A percentile compares a stretch with the other conserved stretches of the same genome.
Evolutionary conservation across 1,140 invertebrate genomes (phyloP).

Genomic region (Sitophilus oryzae): DNA sequence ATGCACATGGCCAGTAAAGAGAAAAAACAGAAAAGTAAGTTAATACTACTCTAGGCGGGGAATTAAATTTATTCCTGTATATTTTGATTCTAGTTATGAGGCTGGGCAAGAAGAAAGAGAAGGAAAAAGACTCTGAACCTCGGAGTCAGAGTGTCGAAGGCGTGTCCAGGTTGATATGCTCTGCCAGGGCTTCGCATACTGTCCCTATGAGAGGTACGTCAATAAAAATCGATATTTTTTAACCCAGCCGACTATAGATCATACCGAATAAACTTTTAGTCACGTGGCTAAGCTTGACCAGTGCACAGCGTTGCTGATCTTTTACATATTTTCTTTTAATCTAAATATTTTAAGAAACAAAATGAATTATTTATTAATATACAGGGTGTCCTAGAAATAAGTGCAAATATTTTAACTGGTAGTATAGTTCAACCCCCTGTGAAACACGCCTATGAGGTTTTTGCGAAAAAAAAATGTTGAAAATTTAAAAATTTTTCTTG

Average conservation of each 20-base stretch:
- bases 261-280: background rate
- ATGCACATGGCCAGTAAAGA: slow-evolving; percentile 89
- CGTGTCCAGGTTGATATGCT: slow-evolving; percentile 88
- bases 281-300: no score
- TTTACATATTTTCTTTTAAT: no score
- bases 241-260: background rate
- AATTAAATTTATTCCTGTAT: slow-evolving; percentile 22
- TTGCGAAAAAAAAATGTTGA: no score
- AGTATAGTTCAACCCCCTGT: no score
- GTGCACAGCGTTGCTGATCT: no score
- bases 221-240: background rate
- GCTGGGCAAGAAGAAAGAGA: slow-evolving; percentile 93
- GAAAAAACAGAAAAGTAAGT: slow-evolving; percentile 88
- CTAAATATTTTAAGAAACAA: no score
- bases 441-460: no score
- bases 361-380: no score
- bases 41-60: background rate
- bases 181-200: slow-evolving; percentile 81
- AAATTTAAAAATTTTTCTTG: background rate
- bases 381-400: no score
- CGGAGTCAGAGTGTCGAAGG: slow-evolving; percentile 86
- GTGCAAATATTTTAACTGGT: no score
- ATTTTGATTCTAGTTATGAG: slow-evolving; percentile 74
- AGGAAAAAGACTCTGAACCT: slow-evolving; percentile 79
- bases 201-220: slow-evolving; percentile 74